Evolutionary conservation across 1,140 invertebrate species (phyloP).

Genomic region (Leptopilina clavipes): DNA sequence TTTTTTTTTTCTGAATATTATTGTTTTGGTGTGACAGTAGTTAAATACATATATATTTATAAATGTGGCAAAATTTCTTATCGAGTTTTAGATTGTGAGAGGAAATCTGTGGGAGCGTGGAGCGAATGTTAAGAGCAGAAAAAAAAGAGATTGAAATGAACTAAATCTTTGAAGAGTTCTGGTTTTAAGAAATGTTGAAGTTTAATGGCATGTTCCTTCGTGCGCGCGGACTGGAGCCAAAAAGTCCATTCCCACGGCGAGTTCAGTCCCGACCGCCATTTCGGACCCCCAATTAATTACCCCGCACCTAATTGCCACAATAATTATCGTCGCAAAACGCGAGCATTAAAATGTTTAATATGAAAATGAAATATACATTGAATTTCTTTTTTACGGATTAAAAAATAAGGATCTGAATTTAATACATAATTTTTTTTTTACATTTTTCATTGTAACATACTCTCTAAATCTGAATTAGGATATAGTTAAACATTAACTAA

Average conservation of each 20-base stretch:
- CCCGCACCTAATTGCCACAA: slow-evolving; percentile 58
- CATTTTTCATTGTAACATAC: no score
- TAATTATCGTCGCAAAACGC: slow-evolving; percentile 58
- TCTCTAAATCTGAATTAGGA: no score
- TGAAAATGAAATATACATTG: slow-evolving; percentile 26
- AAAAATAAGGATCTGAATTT: no score
- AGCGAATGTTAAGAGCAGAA: background rate
- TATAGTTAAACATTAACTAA: no score
- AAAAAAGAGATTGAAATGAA: background rate
- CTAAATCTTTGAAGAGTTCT: background rate
- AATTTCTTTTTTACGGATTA: no score
- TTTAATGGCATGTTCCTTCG: slow-evolving; percentile 28
- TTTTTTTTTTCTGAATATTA: background rate
- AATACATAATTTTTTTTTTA: no score
- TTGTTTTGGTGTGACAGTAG: no score
- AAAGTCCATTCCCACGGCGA: slow-evolving; percentile 54
- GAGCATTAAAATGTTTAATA: slow-evolving; percentile 47
- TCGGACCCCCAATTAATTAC: slow-evolving; percentile 63
- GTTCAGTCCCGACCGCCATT: slow-evolving; percentile 39
- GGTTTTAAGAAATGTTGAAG: slow-evolving; percentile 27
- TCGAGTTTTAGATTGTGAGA: background rate
- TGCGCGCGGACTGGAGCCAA: slow-evolving; percentile 15
- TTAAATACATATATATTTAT: no score
- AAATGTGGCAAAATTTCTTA: background rate
- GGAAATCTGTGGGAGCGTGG: background rate